phyloP scores from a whole-genome alignment of 2,113 vertebrate species.

The Platichthys stellatus region DNA sequence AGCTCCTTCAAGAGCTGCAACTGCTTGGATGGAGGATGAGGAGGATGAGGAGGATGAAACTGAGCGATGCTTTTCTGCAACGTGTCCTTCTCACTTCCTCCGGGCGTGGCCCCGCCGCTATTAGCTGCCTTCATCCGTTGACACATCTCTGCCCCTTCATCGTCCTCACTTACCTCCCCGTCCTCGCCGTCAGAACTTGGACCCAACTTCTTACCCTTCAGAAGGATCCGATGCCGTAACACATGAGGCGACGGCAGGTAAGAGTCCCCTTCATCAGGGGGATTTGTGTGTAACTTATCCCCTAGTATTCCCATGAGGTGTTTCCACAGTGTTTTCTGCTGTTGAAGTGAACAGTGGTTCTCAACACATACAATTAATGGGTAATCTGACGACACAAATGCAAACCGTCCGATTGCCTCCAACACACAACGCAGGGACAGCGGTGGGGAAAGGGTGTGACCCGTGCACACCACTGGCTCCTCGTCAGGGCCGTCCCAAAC shows the following conservation, averaged over 20 bases:
- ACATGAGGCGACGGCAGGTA: conserved; percentile 90
- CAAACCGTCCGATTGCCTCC: conserved; percentile 90
- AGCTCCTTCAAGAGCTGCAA: conserved; percentile 90
- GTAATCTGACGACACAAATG: conserved; percentile 91
- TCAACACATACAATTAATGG: conserved; percentile 93
- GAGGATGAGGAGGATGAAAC: conserved; percentile 44
- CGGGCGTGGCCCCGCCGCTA: conserved; percentile 20
- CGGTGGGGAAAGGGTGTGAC: conserved; percentile 90
- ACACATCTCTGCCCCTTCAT: conserved; percentile 91
- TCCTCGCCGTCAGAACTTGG: conserved; percentile 82
- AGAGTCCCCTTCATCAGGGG: conserved; percentile 81
- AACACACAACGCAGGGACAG: conserved; percentile 89
- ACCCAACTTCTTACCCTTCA: conserved; percentile 90
- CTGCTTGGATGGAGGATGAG: conserved; percentile 75
- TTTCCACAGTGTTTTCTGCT: conserved; percentile 89
- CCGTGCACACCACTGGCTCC: conserved; percentile 91
- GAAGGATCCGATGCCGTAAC: conserved; percentile 88
- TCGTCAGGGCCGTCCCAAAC: conserved; percentile 92
- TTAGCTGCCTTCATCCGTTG: conserved; percentile 79
- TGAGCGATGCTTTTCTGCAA: conserved; percentile 41
- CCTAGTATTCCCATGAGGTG: conserved; percentile 89
- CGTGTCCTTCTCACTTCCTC: conserved; percentile 74
- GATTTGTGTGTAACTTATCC: conserved; percentile 84
- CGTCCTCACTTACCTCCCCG: conserved; percentile 92
- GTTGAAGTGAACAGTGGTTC: conserved; percentile 91